A percentile compares a stretch with the other conserved stretches of the same genome.
These are phyloP conservation scores for Aurelia aurita complex sp. Pacific DNA, from an alignment of 30 jellyfish, hydroid and myxozoan species.

Conservation along the genomic window DNA sequence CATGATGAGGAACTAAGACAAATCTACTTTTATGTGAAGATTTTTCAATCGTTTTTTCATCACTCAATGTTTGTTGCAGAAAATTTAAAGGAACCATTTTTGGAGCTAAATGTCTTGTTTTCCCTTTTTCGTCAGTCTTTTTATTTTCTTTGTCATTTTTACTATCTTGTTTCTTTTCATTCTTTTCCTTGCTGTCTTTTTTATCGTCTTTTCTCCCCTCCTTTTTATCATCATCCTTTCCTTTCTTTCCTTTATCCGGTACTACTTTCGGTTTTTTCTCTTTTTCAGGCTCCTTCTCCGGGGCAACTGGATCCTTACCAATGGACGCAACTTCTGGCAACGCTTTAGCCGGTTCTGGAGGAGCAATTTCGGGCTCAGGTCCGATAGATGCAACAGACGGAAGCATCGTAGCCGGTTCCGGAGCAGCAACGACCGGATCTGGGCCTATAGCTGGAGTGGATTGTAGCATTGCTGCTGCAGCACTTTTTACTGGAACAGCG, in stretches of 20 bases:
- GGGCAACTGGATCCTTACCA: constrained; percentile 66
- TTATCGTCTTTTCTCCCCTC: constrained; percentile 7
- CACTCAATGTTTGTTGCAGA: neutral
- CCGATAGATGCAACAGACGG: constrained; percentile 70
- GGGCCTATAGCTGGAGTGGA: constrained; percentile 57
- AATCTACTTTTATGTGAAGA: constrained; percentile 25
- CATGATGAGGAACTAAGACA: constrained; percentile 70
- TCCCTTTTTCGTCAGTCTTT: constrained; percentile 18
- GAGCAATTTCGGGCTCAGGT: constrained; percentile 33
- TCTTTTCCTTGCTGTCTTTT: constrained; percentile 5
- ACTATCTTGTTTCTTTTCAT: constrained; percentile 27
- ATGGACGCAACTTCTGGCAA: constrained; percentile 56
- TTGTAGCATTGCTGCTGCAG: constrained; percentile 40
- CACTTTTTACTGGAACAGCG: constrained; percentile 59
- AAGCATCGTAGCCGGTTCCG: constrained; percentile 14
- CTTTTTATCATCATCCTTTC: constrained; percentile 24
- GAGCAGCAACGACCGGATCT: constrained; percentile 33
- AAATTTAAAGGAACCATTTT: constrained; percentile 15
- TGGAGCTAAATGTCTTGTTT: constrained; percentile 51
- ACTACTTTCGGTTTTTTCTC: constrained; percentile 9
- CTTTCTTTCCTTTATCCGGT: constrained; percentile 13
- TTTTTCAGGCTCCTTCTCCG: neutral
- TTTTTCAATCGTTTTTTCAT: neutral
- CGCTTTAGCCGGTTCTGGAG: constrained; percentile 32
- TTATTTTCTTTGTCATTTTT: constrained; percentile 30